phyloP scores from a whole-genome alignment of 2,797 vertebrate genomes.

The Artibeus jamaicensis region DNA sequence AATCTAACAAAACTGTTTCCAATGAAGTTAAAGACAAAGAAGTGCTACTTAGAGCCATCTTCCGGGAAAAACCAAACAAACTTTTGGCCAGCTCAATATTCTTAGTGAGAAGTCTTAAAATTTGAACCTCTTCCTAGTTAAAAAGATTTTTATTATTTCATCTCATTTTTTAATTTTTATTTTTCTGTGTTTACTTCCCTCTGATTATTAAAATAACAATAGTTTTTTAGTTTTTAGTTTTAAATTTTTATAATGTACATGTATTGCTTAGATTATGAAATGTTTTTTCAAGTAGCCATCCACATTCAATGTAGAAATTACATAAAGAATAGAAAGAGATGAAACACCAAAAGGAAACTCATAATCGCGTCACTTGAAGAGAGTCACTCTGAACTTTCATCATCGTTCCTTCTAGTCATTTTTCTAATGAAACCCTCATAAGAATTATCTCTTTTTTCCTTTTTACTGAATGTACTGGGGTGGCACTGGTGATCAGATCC shows the following conservation, averaged over 20 bases:
- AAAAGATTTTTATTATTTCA: not conserved
- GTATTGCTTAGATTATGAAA: not conserved
- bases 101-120: not conserved
- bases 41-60: no score
- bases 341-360: not conserved
- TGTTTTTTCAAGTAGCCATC: not conserved
- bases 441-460: not conserved
- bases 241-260: not conserved
- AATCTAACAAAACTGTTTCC: no score
- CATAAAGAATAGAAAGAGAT: not conserved
- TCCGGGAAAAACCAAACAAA: no score
- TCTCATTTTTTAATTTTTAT: not conserved
- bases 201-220: constrained; percentile 25
- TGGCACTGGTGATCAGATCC: no score
- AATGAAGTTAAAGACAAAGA: no score
- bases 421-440: not conserved
- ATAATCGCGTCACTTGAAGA: not conserved
- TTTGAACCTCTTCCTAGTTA: not conserved
- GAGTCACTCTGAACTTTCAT: not conserved
- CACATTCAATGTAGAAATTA: not conserved
- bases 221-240: not conserved
- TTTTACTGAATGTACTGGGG: no score
- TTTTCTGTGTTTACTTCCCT: not conserved
- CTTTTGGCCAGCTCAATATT: not conserved
- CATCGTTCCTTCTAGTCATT: not conserved